phyloP scores from a whole-genome alignment of 2,113 vertebrate genomes.

The Chrysochloris asiatica region DNA sequence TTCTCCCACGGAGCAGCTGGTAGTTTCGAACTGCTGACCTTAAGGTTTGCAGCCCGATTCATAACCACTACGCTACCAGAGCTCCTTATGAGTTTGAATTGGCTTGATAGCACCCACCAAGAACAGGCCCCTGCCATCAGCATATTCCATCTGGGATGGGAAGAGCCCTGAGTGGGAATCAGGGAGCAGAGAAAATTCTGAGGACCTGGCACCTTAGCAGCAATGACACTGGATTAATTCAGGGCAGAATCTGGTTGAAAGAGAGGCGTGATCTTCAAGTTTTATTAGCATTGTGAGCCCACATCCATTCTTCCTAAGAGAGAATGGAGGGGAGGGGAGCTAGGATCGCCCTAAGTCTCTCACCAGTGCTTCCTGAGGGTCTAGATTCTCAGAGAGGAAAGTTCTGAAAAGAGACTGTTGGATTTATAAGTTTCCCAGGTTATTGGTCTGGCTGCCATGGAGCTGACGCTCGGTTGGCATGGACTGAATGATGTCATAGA shows the following conservation, averaged over 20 bases:
- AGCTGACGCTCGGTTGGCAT: background rate
- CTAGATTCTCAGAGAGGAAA: background rate
- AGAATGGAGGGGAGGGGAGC: background rate
- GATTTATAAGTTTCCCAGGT: background rate
- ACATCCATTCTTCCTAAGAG: background rate
- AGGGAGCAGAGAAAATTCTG: background rate
- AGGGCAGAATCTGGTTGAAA: background rate
- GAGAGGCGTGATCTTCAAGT: background rate
- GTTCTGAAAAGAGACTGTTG: background rate
- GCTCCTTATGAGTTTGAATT: no score
- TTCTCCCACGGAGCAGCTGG: no score
- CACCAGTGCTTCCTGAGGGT: background rate
- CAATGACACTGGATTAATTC: background rate
- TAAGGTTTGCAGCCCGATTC: no score
- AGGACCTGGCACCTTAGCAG: background rate
- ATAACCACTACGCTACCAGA: no score
- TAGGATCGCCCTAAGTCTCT: background rate
- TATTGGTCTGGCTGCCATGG: background rate
- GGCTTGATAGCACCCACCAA: background rate
- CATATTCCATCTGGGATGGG: background rate
- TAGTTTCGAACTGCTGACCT: no score
- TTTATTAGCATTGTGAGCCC: background rate
- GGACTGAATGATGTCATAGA: background rate
- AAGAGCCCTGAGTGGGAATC: background rate
- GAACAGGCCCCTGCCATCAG: background rate